phyloP scores from a whole-genome alignment of 2,797 vertebrate genomes.

The Todus mexicanus region DNA sequence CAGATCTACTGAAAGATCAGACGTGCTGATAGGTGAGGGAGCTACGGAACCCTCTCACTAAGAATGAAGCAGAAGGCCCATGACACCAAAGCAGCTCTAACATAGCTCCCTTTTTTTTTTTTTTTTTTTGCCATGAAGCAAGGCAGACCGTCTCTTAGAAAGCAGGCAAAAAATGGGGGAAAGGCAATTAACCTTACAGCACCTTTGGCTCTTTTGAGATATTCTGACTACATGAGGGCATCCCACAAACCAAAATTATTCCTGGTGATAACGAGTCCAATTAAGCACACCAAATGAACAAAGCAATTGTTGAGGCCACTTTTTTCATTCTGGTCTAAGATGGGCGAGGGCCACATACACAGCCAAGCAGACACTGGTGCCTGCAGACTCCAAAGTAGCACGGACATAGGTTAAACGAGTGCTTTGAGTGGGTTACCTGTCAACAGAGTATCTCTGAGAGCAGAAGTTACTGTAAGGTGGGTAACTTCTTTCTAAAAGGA shows the following conservation, averaged over 20 bases:
- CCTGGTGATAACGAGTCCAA: not conserved
- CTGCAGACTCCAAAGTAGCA: not conserved
- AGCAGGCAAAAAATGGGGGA: not conserved
- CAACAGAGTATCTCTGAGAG: not conserved
- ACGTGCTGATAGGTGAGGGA: not conserved
- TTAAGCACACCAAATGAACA: not conserved
- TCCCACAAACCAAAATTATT: not conserved
- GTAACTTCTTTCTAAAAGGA: conserved; percentile 20
- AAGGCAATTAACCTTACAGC: not conserved
- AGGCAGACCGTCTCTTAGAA: not conserved
- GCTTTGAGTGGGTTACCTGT: not conserved
- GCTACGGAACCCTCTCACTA: not conserved
- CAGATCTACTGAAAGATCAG: not conserved
- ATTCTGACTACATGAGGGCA: not conserved
- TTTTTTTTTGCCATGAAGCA: not conserved
- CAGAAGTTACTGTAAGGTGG: not conserved
- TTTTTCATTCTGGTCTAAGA: not conserved
- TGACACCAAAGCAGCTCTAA: not conserved
- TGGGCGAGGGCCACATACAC: not conserved
- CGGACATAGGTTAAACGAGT: not conserved
- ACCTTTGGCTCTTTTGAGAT: not conserved
- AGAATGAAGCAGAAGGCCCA: not conserved
- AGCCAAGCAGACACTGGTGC: not conserved
- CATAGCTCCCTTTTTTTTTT: not conserved
- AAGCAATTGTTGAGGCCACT: not conserved